Evolutionary conservation across 1,140 invertebrate genomes (phyloP), one percentile per base, ranked within the genome.

Genomic region (Arion vulgaris): DNA sequence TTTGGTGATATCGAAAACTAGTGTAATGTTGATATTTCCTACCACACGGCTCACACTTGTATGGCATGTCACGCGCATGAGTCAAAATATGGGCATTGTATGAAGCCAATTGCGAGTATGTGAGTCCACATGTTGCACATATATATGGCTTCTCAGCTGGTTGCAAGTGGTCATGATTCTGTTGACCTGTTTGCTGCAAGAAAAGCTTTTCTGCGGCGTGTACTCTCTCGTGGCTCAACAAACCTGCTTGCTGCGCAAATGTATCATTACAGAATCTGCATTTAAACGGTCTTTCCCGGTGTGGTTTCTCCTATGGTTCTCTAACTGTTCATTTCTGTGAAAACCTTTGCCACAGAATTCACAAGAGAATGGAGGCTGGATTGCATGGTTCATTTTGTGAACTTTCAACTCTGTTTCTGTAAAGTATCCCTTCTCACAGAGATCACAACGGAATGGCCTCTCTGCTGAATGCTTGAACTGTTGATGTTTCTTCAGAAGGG

Each of bases 401-500:
- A 78, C 53, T 68, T 78, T 78, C 32, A 78, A 53, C 26, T 78
- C 76, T 17, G 76, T 78, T 13, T 41, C 76, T 19, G 76, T 78
- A 28, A 78, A 78, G 45, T 78, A 78, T 34, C 76, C 76, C n/a
- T 78, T 78, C 2, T 68, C 85, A 83, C 88, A 88, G 1, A 82
- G 32, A 0, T 77, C 68, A 76, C 87, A 88, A 0, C 9, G 36
- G 38, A 83, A 83, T 17, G 82, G 82, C 28, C 75, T 45, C 13
- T 97, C 96, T 49, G 97, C 97, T 0, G 97, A 98, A 92, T 98
- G 97, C 91, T 98, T 98, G 69, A 97, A 94, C 92, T 98, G 98
- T 7, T 66, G 62, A 91, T 99, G 98, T 83, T 98, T 95, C 41
- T 98, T 99, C 88, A 99, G 93, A 93, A 99, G 98, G 93, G 99